phyloP scores from a whole-genome alignment of 2,797 vertebrate species.

The Octomys mimax region DNA sequence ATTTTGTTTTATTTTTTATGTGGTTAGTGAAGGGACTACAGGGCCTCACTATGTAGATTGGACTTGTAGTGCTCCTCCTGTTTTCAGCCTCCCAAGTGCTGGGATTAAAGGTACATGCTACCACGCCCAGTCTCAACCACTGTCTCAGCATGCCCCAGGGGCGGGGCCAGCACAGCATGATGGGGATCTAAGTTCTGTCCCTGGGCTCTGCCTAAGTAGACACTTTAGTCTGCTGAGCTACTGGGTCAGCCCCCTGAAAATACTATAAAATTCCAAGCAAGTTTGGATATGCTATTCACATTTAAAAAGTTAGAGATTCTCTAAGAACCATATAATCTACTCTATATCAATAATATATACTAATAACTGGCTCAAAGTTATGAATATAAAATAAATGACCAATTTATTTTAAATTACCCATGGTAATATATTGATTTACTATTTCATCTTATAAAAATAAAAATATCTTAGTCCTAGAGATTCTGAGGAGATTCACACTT shows the following conservation, averaged over 20 bases:
- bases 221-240: too few species aligned
- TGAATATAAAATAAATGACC: slow-evolving; percentile 75
- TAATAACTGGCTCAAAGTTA: slow-evolving; percentile 56
- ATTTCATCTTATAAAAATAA: slow-evolving; percentile 74
- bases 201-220: too few species aligned
- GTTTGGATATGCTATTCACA: slow-evolving; percentile 59
- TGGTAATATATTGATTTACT: slow-evolving; percentile 73
- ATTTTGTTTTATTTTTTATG: too few species aligned
- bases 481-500: slow-evolving; percentile 62
- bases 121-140: too few species aligned
- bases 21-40: too few species aligned
- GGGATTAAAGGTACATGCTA: too few species aligned
- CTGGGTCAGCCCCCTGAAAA: neutral
- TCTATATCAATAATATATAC: neutral
- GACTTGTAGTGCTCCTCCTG: too few species aligned
- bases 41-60: too few species aligned
- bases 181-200: too few species aligned
- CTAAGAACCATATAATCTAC: slow-evolving; percentile 44
- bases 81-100: too few species aligned
- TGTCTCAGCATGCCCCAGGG: too few species aligned
- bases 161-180: too few species aligned
- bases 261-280: slow-evolving; percentile 53
- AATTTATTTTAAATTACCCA: slow-evolving; percentile 61
- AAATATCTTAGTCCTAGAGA: slow-evolving; percentile 50
- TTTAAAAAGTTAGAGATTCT: slow-evolving; percentile 63